Evolutionary conservation across 2,797 vertebrate species (phyloP).

Genomic region (Sibirionetta formosa): DNA sequence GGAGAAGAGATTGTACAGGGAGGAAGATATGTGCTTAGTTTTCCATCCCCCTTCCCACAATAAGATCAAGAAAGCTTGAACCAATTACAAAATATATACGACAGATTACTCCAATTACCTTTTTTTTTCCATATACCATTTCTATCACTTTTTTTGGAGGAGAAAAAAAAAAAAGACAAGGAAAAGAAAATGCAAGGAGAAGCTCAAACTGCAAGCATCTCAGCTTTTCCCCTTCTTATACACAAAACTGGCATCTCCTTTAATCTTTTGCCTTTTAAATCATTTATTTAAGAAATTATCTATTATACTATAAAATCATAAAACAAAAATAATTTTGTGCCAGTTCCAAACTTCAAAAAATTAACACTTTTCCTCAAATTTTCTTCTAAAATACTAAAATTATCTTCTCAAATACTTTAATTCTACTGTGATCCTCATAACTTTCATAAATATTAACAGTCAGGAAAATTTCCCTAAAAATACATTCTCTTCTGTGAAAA

Average conservation of each 20-base stretch:
- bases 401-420: not conserved
- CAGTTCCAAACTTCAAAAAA: not conserved
- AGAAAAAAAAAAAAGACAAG: too few relatives aligned
- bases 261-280: not conserved
- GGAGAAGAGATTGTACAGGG: not conserved
- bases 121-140: not conserved
- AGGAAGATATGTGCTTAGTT: not conserved
- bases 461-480: not conserved
- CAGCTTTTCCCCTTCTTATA: not conserved
- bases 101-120: not conserved
- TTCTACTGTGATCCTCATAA: not conserved
- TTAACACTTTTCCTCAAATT: not conserved
- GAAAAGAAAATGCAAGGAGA: not conserved
- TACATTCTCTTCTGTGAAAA: not conserved
- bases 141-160: too few relatives aligned
- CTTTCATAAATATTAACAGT: not conserved
- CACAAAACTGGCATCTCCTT: not conserved
- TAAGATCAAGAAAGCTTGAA: not conserved
- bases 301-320: not conserved
- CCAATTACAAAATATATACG: not conserved
- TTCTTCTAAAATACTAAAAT: not conserved
- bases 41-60: not conserved
- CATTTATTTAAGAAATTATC: not conserved
- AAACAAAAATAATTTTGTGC: not conserved
- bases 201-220: not conserved